Conservation (phyloP, 2,888 invertebrate species). For the Craniophora ligustri region DNA sequence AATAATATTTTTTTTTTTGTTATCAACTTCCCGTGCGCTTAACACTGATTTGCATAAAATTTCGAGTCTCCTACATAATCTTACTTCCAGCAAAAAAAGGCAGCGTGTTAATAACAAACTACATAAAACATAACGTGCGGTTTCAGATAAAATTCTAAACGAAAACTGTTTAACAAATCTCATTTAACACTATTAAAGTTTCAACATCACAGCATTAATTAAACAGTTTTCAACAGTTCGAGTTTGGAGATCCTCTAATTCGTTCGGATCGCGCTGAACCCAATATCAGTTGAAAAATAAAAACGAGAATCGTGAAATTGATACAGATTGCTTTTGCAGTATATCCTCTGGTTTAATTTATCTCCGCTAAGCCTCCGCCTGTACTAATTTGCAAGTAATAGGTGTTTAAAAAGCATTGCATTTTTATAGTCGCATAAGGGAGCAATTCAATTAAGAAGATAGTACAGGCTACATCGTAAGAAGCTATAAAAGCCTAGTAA, state of each 20-base stretch:
- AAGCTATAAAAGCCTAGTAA: too few species aligned
- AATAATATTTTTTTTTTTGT: too few species aligned
- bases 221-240: conserved; percentile 11
- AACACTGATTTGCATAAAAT: too few species aligned
- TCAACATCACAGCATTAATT: conserved; percentile 3
- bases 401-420: conserved; percentile 4
- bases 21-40: too few species aligned
- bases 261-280: conserved; percentile 19
- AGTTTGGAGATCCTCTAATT: conserved; percentile 19
- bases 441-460: background rate
- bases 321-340: conserved; percentile 51
- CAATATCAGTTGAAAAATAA: conserved; percentile 46
- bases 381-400: conserved; percentile 18
- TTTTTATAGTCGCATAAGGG: background rate
- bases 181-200: conserved; percentile 1
- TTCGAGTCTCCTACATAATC: too few species aligned
- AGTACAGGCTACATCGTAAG: too few species aligned
- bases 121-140: too few species aligned
- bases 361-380: conserved; percentile 13
- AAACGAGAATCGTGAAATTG: conserved; percentile 56
- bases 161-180: too few species aligned
- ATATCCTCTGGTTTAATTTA: conserved; percentile 42
- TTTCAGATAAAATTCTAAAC: too few species aligned
- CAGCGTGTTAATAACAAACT: too few species aligned
- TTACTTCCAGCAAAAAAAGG: too few species aligned